Evolutionary conservation across 2,888 invertebrate species (phyloP), one percentile per base, ranked within the genome.

Genomic region (Coelinius sp.): DNA sequence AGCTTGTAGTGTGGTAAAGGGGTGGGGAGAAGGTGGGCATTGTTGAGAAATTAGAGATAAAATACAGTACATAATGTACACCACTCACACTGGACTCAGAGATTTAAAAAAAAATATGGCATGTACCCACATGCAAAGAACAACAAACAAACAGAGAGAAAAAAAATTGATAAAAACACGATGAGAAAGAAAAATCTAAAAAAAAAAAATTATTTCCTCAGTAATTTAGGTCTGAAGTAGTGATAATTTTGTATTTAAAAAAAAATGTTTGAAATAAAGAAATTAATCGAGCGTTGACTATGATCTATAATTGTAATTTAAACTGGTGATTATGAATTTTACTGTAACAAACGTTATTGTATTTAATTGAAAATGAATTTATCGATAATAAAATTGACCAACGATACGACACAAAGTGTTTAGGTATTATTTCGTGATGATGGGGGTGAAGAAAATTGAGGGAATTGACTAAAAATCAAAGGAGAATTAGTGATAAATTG

Each of bases 191-290:
- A 31, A 8, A 8, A 4, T 31, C 31, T 31, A 20, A 17, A 14
- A 12, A 31, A 8, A 12, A 27, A 12, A 17, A 17, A 4, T 20
- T 17, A 68, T 71, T 68, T 66, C 25, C 41, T 62, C 68, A 76
- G 66, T 52, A 73, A 59, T 65, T 31, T 75, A 76, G 73, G 20
- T 65, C 72, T 75, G 76, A 72, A 76, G 74, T 78, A 77, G 77
- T 71, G 76, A 79, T 78, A 77, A 79, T 78, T 77, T 79, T 80
- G 78, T 78, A 38, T 79, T 63, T 70, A 73, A 69, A 77, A 62
- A 68, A 31, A 3, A 49, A 7, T 22, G 2, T 22, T 22, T 20
- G 10, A 49, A 22, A 22, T 20, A 49, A 2, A 49, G 20, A 49
- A 20, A 49, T 6, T 71, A 70, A 62, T 70, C 41, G 25, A 56